Conservation (phyloP, 2,888 invertebrate species). For the Brenthis ino region DNA sequence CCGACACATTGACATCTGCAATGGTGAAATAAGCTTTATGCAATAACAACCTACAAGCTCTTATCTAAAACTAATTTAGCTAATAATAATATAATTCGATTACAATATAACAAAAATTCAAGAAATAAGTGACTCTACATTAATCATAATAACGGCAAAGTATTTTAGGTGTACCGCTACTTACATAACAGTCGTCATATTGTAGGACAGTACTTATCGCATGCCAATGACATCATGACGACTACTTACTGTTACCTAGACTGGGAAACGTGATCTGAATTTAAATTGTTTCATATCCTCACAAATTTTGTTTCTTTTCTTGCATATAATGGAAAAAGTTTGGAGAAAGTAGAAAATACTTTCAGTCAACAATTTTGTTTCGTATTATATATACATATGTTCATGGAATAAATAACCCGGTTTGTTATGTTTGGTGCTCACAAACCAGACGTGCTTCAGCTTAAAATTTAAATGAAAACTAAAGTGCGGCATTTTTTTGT, state of each 20-base stretch:
- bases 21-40: no score
- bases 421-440: slow-evolving; percentile 11
- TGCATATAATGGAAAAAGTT: slow-evolving; percentile 20
- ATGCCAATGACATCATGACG: slow-evolving; percentile 76
- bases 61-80: background rate
- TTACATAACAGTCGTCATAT: slow-evolving; percentile 56
- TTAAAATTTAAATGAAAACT: slow-evolving; percentile 29
- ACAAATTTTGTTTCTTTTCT: slow-evolving; percentile 25
- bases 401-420: background rate
- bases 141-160: slow-evolving; percentile 28
- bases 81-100: background rate
- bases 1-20: no score
- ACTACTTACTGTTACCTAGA: slow-evolving; percentile 71
- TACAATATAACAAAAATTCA: background rate
- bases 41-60: no score
- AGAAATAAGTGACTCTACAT: slow-evolving; percentile 13
- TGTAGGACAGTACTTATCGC: slow-evolving; percentile 65
- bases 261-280: slow-evolving; percentile 66
- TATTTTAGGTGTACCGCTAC: slow-evolving; percentile 44
- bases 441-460: slow-evolving; percentile 17
- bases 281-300: slow-evolving; percentile 42
- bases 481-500: slow-evolving; percentile 28
- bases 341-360: slow-evolving; percentile 8
- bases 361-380: slow-evolving; percentile 10
- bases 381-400: background rate